A percentile compares a stretch with the other conserved stretches of the same genome.
These are phyloP conservation scores for Dichetophora obliterata DNA, from an alignment of 2,888 invertebrate genomes.

Conservation along the genomic window DNA sequence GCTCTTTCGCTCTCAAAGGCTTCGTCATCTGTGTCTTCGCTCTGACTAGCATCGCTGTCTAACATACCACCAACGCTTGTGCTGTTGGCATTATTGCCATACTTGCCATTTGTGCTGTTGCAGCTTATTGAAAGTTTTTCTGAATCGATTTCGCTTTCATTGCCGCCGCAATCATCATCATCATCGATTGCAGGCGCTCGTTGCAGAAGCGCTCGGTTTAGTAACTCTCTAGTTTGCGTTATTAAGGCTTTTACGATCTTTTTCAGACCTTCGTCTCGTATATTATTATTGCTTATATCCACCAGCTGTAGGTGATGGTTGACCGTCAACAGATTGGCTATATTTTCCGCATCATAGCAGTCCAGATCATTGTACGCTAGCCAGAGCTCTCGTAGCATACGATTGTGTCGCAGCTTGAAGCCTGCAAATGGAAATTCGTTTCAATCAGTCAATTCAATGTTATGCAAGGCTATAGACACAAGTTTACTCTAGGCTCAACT, in stretches of 20 bases:
- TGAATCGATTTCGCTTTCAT: not conserved
- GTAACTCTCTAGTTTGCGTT: conserved; percentile 73
- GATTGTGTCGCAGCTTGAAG: conserved; percentile 83
- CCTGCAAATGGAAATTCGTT: conserved; percentile 71
- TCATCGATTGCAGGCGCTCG: conserved; percentile 61
- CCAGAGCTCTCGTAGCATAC: conserved; percentile 82
- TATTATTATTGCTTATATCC: conserved; percentile 82
- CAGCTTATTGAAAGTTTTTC: conserved; percentile 7
- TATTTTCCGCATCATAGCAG: conserved; percentile 81
- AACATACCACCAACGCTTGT: conserved; percentile 42
- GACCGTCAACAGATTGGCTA: conserved; percentile 80
- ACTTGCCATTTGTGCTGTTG: conserved; percentile 38
- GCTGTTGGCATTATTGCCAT: not conserved
- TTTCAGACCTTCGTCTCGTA: conserved; percentile 76
- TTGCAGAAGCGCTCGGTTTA: conserved; percentile 59
- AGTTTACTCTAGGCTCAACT: conserved; percentile 52
- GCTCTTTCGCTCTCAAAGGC: conserved; percentile 35
- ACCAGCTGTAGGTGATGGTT: conserved; percentile 84
- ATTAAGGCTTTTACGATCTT: conserved; percentile 82
- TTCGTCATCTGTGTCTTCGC: conserved; percentile 47
- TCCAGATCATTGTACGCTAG: conserved; percentile 85
- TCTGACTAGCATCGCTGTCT: conserved; percentile 50
- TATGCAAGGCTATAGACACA: too few species aligned
- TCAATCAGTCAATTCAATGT: not conserved
- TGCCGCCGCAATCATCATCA: conserved; percentile 56